Evolutionary conservation across 2,888 invertebrate species (phyloP).

Genomic region (Nephrotoma appendiculata): DNA sequence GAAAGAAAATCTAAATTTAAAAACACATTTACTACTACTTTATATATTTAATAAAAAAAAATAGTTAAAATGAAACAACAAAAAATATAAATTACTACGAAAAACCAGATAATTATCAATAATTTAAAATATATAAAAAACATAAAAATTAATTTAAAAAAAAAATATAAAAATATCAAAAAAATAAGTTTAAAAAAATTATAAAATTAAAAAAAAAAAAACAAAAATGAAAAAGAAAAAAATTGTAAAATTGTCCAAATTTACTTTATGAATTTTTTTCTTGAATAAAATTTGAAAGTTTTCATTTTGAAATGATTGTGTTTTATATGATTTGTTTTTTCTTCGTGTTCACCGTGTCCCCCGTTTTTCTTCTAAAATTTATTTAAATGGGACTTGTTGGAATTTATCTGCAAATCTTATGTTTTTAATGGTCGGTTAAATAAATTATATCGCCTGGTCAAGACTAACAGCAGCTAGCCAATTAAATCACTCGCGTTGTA

Average conservation of each 20-base stretch:
- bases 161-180: not conserved
- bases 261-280: slow-evolving; percentile 11
- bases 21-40: not conserved
- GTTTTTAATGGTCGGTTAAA: no score
- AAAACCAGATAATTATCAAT: not conserved
- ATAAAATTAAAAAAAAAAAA: not conserved
- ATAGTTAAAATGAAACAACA: not conserved
- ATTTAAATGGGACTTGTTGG: no score
- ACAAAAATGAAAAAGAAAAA: not conserved
- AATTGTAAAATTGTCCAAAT: slow-evolving; percentile 10
- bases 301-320: slow-evolving; percentile 7
- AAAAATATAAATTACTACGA: not conserved
- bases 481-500: no score
- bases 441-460: no score
- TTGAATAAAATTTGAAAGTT: slow-evolving; percentile 10
- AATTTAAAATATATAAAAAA: not conserved
- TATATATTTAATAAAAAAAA: not conserved
- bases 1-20: not conserved
- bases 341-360: no score
- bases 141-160: not conserved
- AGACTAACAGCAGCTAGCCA: no score
- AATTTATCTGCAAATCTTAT: no score
- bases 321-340: not conserved
- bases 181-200: not conserved
- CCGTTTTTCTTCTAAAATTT: no score